Base-by-base conservation (phyloP, 2,797 vertebrate species). In the Lagodon rhomboides region DNA sequence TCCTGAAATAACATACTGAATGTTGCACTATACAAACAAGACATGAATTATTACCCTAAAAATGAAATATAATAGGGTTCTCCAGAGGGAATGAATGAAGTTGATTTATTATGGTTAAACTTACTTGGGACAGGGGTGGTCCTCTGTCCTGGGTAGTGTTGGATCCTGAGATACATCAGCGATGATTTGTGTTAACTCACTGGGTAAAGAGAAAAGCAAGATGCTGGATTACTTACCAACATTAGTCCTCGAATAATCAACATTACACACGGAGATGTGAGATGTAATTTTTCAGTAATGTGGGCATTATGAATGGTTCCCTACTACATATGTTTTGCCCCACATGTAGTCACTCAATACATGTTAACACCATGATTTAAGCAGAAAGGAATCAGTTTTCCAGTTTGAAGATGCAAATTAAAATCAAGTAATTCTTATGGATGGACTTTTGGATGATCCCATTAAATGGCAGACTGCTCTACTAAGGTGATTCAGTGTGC, bases 141-240 rank as follows among this genome's bases (percentile, higher is more conserved):
- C 97, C 82, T 98, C 97, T 0, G 98, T 98, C 75, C 97, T 94
- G 1, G 97, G 97, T 80, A 98, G 90, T 0, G 97, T 98, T 22
- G 98, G 97, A 91, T 98, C 97, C 87, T 98, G 97, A 46, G 97
- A 97, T 58, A 99, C 97, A 66, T 98, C 97, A 2, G 97, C 97
- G 7, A 99, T 98, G 83, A 99, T 98, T 91, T 99, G 98, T 0
- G 97, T 98, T 79, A 99, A 89, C 85, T 99, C 97, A 79, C 97
- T 99, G 80, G 60, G 73, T 11, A 83, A 77, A 75, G 34, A 62
- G 17, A 44, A 50, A 69, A 74, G 47, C 5, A 72, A 64, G 2
- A 75, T 9, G 3, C 10, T 27, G 4, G 17, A 68, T 58, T 2
- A 46, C 30, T 38, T 15, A 27, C 20, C 3, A 58, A 55, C 12